A percentile compares a stretch with the other conserved stretches of the same genome.
Evolutionary conservation across 2,113 vertebrate genomes (phyloP).

Genomic region (Lathamus discolor): DNA sequence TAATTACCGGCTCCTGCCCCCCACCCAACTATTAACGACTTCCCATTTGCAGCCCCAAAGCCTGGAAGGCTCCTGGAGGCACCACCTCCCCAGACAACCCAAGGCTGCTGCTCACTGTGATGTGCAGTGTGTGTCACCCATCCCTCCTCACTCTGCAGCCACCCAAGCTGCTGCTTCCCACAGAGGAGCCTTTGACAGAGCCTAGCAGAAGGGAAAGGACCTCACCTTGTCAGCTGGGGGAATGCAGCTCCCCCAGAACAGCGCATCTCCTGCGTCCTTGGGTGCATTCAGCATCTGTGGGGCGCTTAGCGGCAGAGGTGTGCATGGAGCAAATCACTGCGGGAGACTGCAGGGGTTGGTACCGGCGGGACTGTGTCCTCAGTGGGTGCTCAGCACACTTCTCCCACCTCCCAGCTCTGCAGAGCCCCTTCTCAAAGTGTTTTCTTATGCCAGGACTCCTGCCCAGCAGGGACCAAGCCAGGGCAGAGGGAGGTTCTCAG

Average conservation of each 20-base stretch:
- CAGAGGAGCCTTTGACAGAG: accelerated
- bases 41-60: neutral
- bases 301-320: neutral
- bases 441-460: neutral
- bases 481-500: neutral
- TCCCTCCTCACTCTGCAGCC: neutral
- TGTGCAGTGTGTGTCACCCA: neutral
- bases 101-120: neutral
- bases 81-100: neutral
- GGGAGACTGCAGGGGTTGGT: neutral
- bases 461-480: neutral
- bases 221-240: accelerated
- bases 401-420: neutral
- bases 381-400: neutral
- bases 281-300: neutral
- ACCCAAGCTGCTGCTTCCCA: accelerated
- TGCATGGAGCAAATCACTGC: neutral
- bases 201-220: neutral
- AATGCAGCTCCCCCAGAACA: neutral
- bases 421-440: neutral
- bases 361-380: accelerated
- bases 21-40: neutral
- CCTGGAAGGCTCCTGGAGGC: neutral
- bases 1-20: neutral
- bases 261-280: neutral